Evolutionary conservation across 2,113 vertebrate species (phyloP), one percentile per base, ranked within the genome.

Genomic region (Nesoenas mayeri): DNA sequence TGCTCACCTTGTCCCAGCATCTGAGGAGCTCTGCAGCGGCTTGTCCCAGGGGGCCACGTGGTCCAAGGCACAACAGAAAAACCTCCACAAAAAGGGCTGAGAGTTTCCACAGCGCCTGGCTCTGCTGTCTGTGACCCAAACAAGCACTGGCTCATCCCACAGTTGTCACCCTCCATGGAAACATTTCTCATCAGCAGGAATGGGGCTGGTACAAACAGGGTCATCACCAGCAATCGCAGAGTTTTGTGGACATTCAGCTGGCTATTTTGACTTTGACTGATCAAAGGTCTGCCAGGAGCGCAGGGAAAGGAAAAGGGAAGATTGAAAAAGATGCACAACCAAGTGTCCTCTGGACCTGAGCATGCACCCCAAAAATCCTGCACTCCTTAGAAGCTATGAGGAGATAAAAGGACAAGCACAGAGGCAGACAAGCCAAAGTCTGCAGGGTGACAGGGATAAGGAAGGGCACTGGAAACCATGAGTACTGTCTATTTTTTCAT

Each of bases 241-340:
- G 38, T 64, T 79, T 20, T 64, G 12, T 8, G 31, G 36, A 26
- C 67, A 15, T 73, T 60, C n/a, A 85, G 32, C 26, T 77, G 19
- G 24, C 7, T 90, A 7, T 25, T 83, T 84, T 81, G 32, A 67
- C 9, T 89, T 78, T 38, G 80, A 1, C 18, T 36, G 34, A 56
- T 54, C 64, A 67, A 26, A 54, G 16, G 25, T 48, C 38, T 34
- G 36, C 19, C 42, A 60, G 47, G 14, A 88, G 26, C 16, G 20
- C 61, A 70, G 44, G 15, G 4, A 67, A 82, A 72, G 17, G 13
- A 77, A 89, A 79, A n/a, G 15, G 3, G 11, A 67, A 78, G 32
- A 56, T 0, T 34, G 21, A 29, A 48, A 83, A 77, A 69, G 18
- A 20, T 32, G 14, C 3, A 56, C 6, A 51, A 3, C 1, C 42